These are phyloP conservation scores for Bursaphelenchus okinawaensis DNA, from an alignment of 2,888 invertebrate species.

Conservation along the genomic window DNA sequence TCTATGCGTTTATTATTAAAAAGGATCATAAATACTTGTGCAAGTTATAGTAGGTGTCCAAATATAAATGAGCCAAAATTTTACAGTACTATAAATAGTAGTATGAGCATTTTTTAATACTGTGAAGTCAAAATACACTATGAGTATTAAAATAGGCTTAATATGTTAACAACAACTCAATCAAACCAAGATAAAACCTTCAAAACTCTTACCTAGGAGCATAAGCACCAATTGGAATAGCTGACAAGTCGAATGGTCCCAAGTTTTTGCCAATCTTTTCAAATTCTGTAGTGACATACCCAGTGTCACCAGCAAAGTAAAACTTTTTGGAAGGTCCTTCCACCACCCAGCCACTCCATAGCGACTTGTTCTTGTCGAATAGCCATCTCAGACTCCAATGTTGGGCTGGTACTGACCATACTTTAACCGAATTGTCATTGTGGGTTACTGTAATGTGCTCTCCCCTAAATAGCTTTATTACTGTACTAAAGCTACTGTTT, in stretches of 20 bases:
- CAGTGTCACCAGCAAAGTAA: constrained; percentile 63
- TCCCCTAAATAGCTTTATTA: constrained; percentile 30
- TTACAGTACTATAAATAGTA: background rate
- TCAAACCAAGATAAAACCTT: too few relatives aligned
- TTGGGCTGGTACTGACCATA: constrained; percentile 61
- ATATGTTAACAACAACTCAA: background rate
- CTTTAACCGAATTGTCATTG: constrained; percentile 22
- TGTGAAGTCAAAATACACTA: background rate
- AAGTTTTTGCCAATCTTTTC: constrained; percentile 60
- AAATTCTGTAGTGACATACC: constrained; percentile 60
- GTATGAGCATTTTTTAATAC: background rate
- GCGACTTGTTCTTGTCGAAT: constrained; percentile 59
- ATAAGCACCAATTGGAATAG: constrained; percentile 64
- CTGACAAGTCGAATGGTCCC: constrained; percentile 62
- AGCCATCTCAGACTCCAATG: constrained; percentile 61
- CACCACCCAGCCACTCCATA: constrained; percentile 63
- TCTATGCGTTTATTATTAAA: too few relatives aligned
- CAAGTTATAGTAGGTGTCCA: too few relatives aligned
- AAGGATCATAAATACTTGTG: too few relatives aligned
- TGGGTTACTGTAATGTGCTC: constrained; percentile 22
- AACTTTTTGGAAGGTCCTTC: constrained; percentile 59
- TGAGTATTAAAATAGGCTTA: background rate
- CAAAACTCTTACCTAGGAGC: constrained; percentile 59
- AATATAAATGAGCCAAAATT: too few relatives aligned
- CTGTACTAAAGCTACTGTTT: too few relatives aligned